Evolutionary conservation across 2,113 vertebrate species (phyloP).

Genomic region (Hydrolagus affinis): DNA sequence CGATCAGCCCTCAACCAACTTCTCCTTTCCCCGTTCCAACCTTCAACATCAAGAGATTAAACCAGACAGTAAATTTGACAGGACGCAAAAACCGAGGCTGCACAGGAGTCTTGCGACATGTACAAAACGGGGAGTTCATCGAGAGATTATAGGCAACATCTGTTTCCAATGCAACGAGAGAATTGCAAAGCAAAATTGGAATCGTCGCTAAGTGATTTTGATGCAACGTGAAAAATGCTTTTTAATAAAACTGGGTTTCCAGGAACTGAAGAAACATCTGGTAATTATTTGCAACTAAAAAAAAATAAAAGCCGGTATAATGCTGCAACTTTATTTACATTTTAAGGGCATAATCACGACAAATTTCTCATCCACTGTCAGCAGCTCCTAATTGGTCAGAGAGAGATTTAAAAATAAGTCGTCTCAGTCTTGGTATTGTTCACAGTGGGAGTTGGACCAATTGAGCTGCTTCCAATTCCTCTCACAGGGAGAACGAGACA

Average conservation of each 20-base stretch:
- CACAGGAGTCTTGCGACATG: neutral
- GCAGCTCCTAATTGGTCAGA: neutral
- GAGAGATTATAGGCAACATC: neutral
- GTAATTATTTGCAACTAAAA: neutral
- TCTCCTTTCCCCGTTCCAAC: neutral
- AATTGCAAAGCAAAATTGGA: neutral
- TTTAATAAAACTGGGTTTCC: neutral
- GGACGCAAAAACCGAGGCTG: neutral
- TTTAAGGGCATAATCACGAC: neutral
- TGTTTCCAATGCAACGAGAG: neutral
- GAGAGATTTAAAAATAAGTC: no score
- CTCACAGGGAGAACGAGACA: no score
- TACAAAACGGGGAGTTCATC: neutral
- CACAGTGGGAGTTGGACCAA: no score
- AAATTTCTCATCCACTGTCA: neutral
- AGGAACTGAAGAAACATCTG: neutral
- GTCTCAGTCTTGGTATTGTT: no score
- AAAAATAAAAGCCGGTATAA: neutral
- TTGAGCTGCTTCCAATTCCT: no score
- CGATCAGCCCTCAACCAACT: neutral
- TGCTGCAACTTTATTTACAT: neutral
- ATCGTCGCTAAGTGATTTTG: constrained; percentile 3
- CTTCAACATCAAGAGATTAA: neutral
- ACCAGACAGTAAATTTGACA: neutral
- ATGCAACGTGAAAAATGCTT: neutral